Evolutionary conservation across 2,888 invertebrate genomes (phyloP), one percentile per base, ranked within the genome.

Genomic region (Glaucopsyche alexis): DNA sequence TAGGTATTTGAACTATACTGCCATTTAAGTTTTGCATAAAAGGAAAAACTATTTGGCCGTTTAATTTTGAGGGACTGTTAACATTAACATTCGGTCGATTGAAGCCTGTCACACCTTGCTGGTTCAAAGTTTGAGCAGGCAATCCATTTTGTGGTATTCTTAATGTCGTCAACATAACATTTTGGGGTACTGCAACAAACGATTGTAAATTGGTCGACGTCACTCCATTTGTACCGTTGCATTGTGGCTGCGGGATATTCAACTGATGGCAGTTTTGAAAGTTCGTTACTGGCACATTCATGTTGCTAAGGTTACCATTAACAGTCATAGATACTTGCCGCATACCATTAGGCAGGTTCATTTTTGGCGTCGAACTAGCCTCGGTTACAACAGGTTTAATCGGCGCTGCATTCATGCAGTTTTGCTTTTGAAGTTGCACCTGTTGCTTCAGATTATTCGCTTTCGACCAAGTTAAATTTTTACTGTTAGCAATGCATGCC

Each of bases 1-100:
- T 94, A 74, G 94, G 95, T 87, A 95, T 91, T 88, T 95, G 95
- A 78, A 95, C 94, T 75, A 95, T 91, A 66, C 93, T 86, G 74
- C 93, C 93, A 74, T 93, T 93, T 74, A 93, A 87, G 87, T 95
- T 95, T 79, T 95, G 94, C 84, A 95, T 86, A 67, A 95, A 87
- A 2, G 94, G 94, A 83, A 95, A 93, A 77, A 95, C 94, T 81
- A 94, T 94, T 83, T 85, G 94, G 76, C 90, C 91, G 76, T 92
- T 93, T 64, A 93, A 80, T 81, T 93, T 93, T 9, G 91, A 89
- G 47, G 93, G 92, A 80, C 93, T 93, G 73, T 90, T 80, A 45
- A 93, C 90, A 76, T 89, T 91, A 72, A 92, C 89, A 78, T 91
- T 91, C 74, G 85, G 79, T 77, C 89, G 83, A 78, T 86, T 89